Conservation (phyloP, 2,113 vertebrate genomes). For the Macrotus californicus region DNA sequence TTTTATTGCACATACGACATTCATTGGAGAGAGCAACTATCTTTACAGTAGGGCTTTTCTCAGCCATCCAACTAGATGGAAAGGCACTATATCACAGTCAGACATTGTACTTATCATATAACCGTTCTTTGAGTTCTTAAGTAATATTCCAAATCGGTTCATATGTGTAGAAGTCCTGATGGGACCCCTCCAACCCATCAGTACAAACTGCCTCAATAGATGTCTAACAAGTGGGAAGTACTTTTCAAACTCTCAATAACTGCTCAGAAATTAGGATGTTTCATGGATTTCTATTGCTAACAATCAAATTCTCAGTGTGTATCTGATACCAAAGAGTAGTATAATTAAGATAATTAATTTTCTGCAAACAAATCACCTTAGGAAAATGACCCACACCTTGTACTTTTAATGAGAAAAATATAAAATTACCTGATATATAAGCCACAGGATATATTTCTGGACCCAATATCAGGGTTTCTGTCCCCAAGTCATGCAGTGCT, state of each 20-base stretch:
- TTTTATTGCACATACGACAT: neutral
- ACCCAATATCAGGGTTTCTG: neutral
- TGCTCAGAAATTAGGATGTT: neutral
- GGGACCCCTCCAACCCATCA: neutral
- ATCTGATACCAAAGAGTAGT: constrained; percentile 47
- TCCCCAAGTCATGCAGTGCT: neutral
- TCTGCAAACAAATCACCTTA: constrained; percentile 57
- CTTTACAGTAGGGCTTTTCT: neutral
- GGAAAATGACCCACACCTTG: neutral
- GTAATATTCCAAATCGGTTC: neutral
- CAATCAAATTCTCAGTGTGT: neutral
- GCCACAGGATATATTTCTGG: neutral
- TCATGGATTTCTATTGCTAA: neutral
- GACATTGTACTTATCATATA: neutral
- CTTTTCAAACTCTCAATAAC: rapidly evolving
- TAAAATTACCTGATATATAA: neutral
- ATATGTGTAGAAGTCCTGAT: neutral
- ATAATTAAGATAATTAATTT: constrained; percentile 41
- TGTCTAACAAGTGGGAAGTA: neutral
- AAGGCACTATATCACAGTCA: neutral
- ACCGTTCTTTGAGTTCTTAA: neutral
- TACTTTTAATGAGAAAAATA: neutral
- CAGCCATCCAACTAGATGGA: neutral
- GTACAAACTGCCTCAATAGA: neutral
- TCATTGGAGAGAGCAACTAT: neutral